These are phyloP conservation scores for Oreochromis mossambicus DNA, from an alignment of 2,797 vertebrate species.

Conservation along the genomic window DNA sequence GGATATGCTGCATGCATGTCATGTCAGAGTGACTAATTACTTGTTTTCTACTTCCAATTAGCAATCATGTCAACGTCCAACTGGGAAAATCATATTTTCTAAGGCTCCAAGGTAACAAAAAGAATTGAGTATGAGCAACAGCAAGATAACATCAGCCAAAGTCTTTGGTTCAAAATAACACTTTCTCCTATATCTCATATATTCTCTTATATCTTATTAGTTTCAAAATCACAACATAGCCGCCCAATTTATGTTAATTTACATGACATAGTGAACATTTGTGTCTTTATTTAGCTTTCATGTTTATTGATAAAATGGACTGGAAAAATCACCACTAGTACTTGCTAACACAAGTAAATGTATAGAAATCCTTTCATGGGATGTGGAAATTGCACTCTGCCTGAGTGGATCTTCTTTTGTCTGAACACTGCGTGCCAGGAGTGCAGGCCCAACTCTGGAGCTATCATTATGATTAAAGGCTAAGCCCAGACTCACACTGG, in stretches of 20 bases:
- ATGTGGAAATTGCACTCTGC: neutral
- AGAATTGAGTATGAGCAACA: neutral
- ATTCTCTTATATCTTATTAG: rapidly evolving
- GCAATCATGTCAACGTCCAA: neutral
- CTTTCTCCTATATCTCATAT: neutral
- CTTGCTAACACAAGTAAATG: neutral
- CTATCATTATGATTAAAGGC: neutral
- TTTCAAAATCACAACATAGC: neutral
- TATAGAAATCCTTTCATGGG: neutral
- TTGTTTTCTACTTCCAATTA: neutral
- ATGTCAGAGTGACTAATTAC: neutral
- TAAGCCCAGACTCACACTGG: neutral
- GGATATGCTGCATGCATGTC: neutral
- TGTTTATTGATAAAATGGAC: neutral
- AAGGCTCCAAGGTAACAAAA: neutral
- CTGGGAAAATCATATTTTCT: neutral
- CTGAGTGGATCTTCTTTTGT: neutral
- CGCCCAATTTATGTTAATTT: neutral
- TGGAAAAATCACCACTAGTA: neutral
- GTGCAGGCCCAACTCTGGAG: neutral
- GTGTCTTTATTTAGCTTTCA: neutral
- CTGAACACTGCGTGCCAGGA: rapidly evolving
- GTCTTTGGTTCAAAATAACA: neutral
- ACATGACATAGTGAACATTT: neutral
- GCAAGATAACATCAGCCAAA: neutral